These are phyloP conservation scores for Porites divaricata DNA, from an alignment of 92 coral and sea anemone species.

Conservation along the genomic window DNA sequence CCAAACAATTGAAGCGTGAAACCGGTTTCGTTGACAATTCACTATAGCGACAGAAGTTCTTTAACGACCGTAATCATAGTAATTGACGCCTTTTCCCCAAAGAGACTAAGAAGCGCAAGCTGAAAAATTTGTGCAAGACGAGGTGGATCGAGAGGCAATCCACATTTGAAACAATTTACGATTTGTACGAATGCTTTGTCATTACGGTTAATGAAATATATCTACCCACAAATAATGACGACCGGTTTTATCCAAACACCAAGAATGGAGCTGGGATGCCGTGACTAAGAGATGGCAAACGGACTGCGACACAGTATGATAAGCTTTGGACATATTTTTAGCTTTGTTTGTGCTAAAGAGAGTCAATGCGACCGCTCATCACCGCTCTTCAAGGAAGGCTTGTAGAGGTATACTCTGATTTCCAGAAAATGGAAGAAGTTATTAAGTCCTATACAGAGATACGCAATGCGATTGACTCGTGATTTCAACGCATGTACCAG, in stretches of 20 bases:
- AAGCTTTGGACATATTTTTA: constrained; percentile 72
- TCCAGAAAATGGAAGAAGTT: constrained; percentile 20
- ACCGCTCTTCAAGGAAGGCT: constrained; percentile 69
- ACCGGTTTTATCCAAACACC: constrained; percentile 52
- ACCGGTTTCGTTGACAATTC: not conserved
- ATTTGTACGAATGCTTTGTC: constrained; percentile 55
- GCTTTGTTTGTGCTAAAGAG: constrained; percentile 74
- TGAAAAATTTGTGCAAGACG: constrained; percentile 56
- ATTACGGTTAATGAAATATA: constrained; percentile 55
- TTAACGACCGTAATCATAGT: constrained; percentile 30
- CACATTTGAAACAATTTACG: constrained; percentile 55
- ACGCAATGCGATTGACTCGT: constrained; percentile 43
- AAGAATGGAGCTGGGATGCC: constrained; percentile 77
- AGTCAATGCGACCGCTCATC: constrained; percentile 62
- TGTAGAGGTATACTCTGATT: constrained; percentile 67
- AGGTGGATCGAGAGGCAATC: constrained; percentile 67
- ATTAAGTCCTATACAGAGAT: constrained; percentile 55
- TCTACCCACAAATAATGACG: constrained; percentile 54
- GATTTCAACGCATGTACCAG: constrained; percentile 55
- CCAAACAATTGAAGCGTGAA: not conserved
- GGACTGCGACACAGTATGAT: constrained; percentile 79
- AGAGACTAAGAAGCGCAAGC: constrained; percentile 56
- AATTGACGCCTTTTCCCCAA: constrained; percentile 48
- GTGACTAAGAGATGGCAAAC: constrained; percentile 72
- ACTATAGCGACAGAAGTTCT: constrained; percentile 61